phyloP scores from a whole-genome alignment of 2,113 vertebrate genomes.

The Eretmochelys imbricata region DNA sequence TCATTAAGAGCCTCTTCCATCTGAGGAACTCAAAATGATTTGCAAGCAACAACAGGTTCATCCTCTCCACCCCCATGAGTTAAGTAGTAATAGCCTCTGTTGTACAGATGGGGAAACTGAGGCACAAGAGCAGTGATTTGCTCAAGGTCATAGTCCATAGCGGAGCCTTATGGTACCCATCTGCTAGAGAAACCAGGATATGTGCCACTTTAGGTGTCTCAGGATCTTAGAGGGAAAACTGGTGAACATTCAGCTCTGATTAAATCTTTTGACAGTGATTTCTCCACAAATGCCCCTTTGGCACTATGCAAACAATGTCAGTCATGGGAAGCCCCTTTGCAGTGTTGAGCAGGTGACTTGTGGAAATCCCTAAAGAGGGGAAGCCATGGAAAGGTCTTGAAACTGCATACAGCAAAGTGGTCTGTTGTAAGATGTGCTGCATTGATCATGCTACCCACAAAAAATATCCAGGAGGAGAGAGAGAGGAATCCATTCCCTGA shows the following conservation, averaged over 20 bases:
- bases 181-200: not conserved
- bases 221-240: not conserved
- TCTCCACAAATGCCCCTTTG: not conserved
- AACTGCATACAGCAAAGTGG: not conserved
- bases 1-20: not conserved
- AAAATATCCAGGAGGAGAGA: not conserved
- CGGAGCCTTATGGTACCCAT: not conserved
- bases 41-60: not conserved
- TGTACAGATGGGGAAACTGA: not conserved
- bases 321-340: not conserved
- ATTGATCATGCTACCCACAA: not conserved
- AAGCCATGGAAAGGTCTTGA: not conserved
- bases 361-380: not conserved
- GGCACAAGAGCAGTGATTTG: not conserved
- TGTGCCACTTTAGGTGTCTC: not conserved
- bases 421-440: not conserved
- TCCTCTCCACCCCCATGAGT: not conserved
- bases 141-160: not conserved
- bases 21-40: not conserved
- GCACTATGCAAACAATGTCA: not conserved
- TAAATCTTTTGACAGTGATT: not conserved
- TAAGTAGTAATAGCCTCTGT: not conserved
- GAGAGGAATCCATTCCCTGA: not conserved
- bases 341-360: not conserved
- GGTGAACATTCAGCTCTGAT: not conserved